Evolutionary conservation across 1,140 invertebrate genomes (phyloP), one percentile per base, ranked within the genome.

Genomic region (Eubasilissa regina): DNA sequence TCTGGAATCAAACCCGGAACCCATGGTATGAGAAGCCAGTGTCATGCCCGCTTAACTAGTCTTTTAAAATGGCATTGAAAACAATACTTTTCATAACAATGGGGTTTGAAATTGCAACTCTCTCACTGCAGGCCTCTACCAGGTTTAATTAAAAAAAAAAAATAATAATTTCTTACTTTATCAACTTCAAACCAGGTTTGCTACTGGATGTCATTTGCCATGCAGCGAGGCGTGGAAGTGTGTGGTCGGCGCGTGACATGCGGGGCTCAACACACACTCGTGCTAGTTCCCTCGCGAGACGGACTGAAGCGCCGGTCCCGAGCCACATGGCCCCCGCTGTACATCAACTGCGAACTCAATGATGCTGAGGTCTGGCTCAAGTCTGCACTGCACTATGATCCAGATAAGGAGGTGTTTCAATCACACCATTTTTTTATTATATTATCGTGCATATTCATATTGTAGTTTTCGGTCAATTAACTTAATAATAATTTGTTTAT

Each of bases 131-230:
- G n/a, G n/a, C n/a, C n/a, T n/a, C n/a, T n/a, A n/a, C n/a, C n/a
- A n/a, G n/a, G n/a, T n/a, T n/a, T n/a, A n/a, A n/a, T n/a, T n/a
- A n/a, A n/a, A n/a, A 35, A 35, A 35, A 3, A 35, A 35, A 35
- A 35, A 35, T 35, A 35, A n/a, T n/a, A n/a, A n/a, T n/a, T n/a
- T n/a, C 25, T 35, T 35, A 35, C 6, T 35, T 35, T 35, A 35
- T 35, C 25, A 35, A 3, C 1, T 35, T 35, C 25, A 3, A 35
- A 35, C 82, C 92, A 97, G 87, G 95, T 99, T 11, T 96, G 94
- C 84, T 99, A 99, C 89, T 99, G 98, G 98, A 98, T 98, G 93
- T 99, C 98, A 0, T 98, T 97, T 85, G 96, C 97, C 0, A 96
- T 97, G 91, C 97, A 98, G 84, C 92, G 96, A 81, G 98, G 98